These are phyloP conservation scores for Micrasema minimum DNA, from an alignment of 1,140 invertebrate genomes.

Conservation along the genomic window DNA sequence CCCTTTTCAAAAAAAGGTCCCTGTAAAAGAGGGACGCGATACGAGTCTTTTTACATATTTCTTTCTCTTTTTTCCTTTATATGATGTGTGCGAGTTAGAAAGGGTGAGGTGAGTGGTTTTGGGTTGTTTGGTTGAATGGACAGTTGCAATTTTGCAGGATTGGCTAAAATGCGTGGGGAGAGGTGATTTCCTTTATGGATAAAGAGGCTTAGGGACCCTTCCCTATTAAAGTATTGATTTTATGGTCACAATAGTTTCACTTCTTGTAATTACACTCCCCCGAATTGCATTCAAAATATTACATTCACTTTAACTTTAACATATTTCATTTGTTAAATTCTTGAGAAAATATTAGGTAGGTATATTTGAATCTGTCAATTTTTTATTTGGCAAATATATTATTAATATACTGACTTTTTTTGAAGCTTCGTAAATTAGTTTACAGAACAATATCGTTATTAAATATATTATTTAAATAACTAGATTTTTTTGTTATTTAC, in stretches of 20 bases:
- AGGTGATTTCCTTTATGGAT: conserved; percentile 50
- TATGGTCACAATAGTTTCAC: conserved; percentile 36
- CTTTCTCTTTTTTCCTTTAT: conserved; percentile 22
- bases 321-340: no score
- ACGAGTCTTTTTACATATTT: conserved; percentile 3
- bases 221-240: conserved; percentile 52
- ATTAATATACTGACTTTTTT: no score
- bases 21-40: conserved; percentile 17
- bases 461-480: no score
- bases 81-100: conserved; percentile 24
- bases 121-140: conserved; percentile 50
- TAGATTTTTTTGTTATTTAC: no score
- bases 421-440: no score
- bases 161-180: conserved; percentile 51
- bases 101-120: conserved; percentile 27
- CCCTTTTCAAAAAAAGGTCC: conserved; percentile 48
- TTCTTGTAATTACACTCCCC: conserved; percentile 4
- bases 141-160: conserved; percentile 53
- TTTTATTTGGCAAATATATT: no score
- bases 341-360: no score
- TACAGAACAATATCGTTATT: no score
- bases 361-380: no score
- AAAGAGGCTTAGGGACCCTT: conserved; percentile 50
- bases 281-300: no score
- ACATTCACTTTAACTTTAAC: no score